phyloP scores from a whole-genome alignment of 2,888 invertebrate species.

The Nysson spinosus region DNA sequence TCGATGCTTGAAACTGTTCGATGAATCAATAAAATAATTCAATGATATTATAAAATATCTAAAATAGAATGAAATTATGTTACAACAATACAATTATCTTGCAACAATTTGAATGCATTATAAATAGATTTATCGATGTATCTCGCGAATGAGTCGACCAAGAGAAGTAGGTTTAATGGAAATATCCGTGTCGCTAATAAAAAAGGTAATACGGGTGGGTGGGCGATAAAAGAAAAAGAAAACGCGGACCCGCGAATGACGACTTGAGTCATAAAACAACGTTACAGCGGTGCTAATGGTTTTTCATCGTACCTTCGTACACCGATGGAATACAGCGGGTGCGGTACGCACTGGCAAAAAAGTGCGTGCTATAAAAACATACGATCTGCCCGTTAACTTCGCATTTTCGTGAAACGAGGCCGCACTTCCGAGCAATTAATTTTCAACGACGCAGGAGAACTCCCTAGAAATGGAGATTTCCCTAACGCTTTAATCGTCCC shows the following conservation, averaged over 20 bases:
- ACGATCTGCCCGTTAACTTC: conserved; percentile 20
- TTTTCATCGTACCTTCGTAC: conserved; percentile 32
- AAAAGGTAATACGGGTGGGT: neutral
- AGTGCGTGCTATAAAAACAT: conserved; percentile 36
- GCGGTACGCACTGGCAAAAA: conserved; percentile 17
- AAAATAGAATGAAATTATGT: too few species aligned
- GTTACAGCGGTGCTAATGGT: conserved; percentile 50
- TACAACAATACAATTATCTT: too few species aligned
- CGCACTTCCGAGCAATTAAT: conserved; percentile 2
- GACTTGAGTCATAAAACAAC: conserved; percentile 43
- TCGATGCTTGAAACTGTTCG: too few species aligned
- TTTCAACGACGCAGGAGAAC: neutral
- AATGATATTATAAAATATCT: too few species aligned
- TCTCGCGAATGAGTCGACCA: too few species aligned
- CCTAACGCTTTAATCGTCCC: too few species aligned
- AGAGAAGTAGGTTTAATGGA: too few species aligned
- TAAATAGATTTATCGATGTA: too few species aligned
- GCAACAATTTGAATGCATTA: too few species aligned
- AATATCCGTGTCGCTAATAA: too few species aligned
- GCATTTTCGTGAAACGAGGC: conserved; percentile 7
- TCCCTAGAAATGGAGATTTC: too few species aligned
- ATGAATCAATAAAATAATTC: too few species aligned
- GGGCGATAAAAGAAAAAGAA: neutral
- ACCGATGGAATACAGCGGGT: conserved; percentile 10
- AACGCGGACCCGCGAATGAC: neutral